Evolutionary conservation across 2,113 vertebrate genomes (phyloP), one percentile per base, ranked within the genome.

Genomic region (Cynoglossus semilaevis): DNA sequence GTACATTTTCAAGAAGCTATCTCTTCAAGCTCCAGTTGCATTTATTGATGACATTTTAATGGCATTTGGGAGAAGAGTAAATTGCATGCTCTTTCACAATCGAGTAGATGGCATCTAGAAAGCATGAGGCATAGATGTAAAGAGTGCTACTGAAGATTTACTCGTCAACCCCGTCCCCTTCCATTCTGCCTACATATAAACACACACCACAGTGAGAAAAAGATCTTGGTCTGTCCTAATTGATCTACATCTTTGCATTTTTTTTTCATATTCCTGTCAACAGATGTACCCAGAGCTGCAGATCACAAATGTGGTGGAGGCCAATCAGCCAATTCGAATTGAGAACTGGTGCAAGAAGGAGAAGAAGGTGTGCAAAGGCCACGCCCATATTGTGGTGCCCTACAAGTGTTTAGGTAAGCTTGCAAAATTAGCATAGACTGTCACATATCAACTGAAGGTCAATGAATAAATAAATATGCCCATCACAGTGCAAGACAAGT

Each of bases 281-380:
- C 82, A 99, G 97, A 94, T 97, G 83, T 99, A 98, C 70, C 94
- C 96, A 42, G 94, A 97, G 60, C 92, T 99, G n/a, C 93, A 94
- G 85, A 96, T 99, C 73, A 98, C 94, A 0, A 98, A 98, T 0
- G 96, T 97, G 36, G 93, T 98, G 84, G 97, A 99, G 62, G 95
- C 96, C 54, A 97, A 95, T 66, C 91, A 96, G 78, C 92, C 92
- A 0, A 91, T 96, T 66, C 93, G 78, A 57, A 94, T 99, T 1
- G 93, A 97, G 68, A 95, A 93, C 80, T 99, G 97, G 97, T 98
- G 96, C 88, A 93, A 90, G 83, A 92, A 76, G 58, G 95, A 94
- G 66, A 96, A 93, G 89, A 96, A 95, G 44, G 93, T 92, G 70
- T 99, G 96, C 90, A 95, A 93, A 74, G 95, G 92, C 14, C 91